These are phyloP conservation scores for Silurus asotus DNA, from an alignment of 2,113 vertebrate genomes.

Conservation along the genomic window DNA sequence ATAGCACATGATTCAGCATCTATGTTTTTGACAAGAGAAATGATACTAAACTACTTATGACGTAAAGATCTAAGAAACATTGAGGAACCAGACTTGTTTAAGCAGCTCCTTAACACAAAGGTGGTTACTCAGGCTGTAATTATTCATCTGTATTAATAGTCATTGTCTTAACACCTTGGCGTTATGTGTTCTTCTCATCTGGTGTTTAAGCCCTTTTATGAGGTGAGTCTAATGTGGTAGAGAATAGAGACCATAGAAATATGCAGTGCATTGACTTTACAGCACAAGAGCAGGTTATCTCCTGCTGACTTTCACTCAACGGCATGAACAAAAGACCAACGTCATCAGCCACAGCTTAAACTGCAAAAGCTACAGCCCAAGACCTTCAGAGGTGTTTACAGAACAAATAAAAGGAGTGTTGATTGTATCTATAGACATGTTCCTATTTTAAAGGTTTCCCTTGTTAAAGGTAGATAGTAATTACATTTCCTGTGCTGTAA, in stretches of 20 bases:
- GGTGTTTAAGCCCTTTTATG: neutral
- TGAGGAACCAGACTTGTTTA: neutral
- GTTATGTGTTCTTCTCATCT: neutral
- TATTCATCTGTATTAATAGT: neutral
- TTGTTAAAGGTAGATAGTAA: slow-evolving; percentile 26
- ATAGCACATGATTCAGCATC: neutral
- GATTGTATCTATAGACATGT: neutral
- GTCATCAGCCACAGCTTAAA: neutral
- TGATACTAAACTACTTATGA: neutral
- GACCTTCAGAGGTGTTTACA: neutral
- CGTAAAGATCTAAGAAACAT: neutral
- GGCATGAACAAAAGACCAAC: neutral
- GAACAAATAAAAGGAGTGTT: neutral
- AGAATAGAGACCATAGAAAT: neutral
- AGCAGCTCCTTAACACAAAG: neutral
- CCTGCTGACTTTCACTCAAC: neutral
- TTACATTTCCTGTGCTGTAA: slow-evolving; percentile 29
- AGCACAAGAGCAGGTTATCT: neutral
- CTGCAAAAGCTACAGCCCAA: neutral
- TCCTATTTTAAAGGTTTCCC: slow-evolving; percentile 24
- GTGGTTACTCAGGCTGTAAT: neutral
- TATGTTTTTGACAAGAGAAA: neutral
- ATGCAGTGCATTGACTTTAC: neutral
- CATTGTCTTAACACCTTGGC: neutral
- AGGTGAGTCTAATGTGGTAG: neutral